Conservation (phyloP, 2,797 vertebrate species). For the Trematomus bernacchii region DNA sequence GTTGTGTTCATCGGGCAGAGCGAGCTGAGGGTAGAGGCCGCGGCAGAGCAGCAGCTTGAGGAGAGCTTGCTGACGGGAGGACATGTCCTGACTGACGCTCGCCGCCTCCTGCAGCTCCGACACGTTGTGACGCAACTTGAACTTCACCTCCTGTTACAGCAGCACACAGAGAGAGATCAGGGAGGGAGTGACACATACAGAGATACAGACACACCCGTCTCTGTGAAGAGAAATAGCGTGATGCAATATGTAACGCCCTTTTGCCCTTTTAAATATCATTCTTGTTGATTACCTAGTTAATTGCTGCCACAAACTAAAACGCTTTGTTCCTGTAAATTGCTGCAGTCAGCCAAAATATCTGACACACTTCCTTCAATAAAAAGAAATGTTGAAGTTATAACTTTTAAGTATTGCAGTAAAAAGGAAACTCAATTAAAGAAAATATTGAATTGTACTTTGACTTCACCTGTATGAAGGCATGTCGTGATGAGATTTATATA, state of each 20-base stretch:
- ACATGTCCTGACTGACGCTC: constrained; percentile 81
- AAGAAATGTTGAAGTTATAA: not conserved
- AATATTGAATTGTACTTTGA: no score
- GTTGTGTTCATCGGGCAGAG: constrained; percentile 90
- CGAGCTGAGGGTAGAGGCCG: constrained; percentile 94
- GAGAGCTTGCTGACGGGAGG: constrained; percentile 83
- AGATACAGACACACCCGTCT: not conserved
- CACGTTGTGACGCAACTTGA: constrained; percentile 92
- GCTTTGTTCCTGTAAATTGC: not conserved
- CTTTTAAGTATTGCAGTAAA: not conserved
- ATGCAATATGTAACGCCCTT: not conserved
- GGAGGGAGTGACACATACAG: not conserved
- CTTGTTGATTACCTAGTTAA: not conserved
- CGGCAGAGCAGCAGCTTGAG: constrained; percentile 91
- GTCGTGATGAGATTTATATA: no score
- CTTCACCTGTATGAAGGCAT: no score
- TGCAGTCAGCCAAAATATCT: not conserved
- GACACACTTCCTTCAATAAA: not conserved
- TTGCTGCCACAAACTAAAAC: not conserved
- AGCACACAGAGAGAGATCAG: constrained; percentile 4
- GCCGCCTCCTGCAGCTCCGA: constrained; percentile 87
- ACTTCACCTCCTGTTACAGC: constrained; percentile 91
- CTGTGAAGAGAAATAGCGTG: not conserved
- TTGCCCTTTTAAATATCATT: not conserved
- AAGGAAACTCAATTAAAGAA: not conserved